Base-by-base conservation (phyloP, 2,888 invertebrate genomes). In the Clitarchus hookeri region DNA sequence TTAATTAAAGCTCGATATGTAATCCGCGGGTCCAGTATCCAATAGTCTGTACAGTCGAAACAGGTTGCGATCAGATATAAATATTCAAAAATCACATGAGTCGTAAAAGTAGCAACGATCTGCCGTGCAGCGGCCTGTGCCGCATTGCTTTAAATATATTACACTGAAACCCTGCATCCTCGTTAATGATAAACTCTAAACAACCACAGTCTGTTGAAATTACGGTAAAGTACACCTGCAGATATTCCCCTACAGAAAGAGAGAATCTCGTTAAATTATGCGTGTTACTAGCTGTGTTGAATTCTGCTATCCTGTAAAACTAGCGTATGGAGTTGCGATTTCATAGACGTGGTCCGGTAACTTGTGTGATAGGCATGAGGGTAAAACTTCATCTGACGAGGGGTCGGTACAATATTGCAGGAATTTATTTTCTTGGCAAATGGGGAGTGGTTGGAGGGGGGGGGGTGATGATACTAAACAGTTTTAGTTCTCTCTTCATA, bases 121-220 rank as follows among this genome's bases (percentile, higher is more conserved):
- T 65, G 65, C 65, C 1, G 8, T 65, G 65, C 65, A n/a, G n/a
- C 65, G 6, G 6, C 65, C 65, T 8, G 23, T n/a, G 65, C 65
- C 6, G n/a, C 65, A n/a, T n/a, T 65, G 65, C 65, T n/a, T n/a
- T 8, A 23, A 65, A n/a, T 65, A 65, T 65, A n/a, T 65, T n/a
- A 65, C 65, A 65, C 65, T 65, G 65, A 65, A 65, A 65, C 65
- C 65, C 65, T 65, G 65, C 65, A n/a, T 65, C 23, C 65, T 65
- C 16, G 11, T 65, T 65, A 36, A n/a, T 65, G 65, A n/a, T 65
- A n/a, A 1, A 65, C 16, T 65, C 65, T 6, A 65, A 65, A 65
- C 65, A 0, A 65, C 65, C 23, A 65, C 65, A 65, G n/a, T 65
- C 48, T 65, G 65, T n/a, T 65, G 65, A 23, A n/a, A 65, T 23